phyloP scores from a whole-genome alignment of 2,888 invertebrate genomes.

The Macaria notata region DNA sequence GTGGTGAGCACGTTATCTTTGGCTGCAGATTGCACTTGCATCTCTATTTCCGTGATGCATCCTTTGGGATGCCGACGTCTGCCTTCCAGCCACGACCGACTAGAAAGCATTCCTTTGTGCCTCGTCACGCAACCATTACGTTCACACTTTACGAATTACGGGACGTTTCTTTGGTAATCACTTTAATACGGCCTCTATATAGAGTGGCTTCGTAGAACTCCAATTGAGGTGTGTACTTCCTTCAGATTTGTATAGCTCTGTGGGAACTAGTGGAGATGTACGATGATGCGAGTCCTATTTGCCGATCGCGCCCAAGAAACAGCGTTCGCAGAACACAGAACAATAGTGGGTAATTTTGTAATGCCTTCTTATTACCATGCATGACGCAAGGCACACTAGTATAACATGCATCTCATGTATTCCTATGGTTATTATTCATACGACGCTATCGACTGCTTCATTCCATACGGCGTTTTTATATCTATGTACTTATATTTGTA shows the following conservation, averaged over 20 bases:
- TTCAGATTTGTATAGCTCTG: conserved; percentile 48
- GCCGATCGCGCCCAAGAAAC: conserved; percentile 58
- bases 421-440: conserved; percentile 62
- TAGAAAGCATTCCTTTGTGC: conserved; percentile 33
- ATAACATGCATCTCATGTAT: conserved; percentile 47
- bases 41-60: conserved; percentile 43
- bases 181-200: conserved; percentile 29
- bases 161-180: conserved; percentile 42
- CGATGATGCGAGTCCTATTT: conserved; percentile 67
- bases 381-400: conserved; percentile 68
- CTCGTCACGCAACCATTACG: conserved; percentile 35
- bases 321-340: conserved; percentile 74
- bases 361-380: conserved; percentile 76
- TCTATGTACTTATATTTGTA: conserved; percentile 10
- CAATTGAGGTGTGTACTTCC: conserved; percentile 45
- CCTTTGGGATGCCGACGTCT: conserved; percentile 34
- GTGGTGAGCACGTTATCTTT: conserved; percentile 50
- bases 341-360: conserved; percentile 79
- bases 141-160: conserved; percentile 42
- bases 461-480: conserved; percentile 46
- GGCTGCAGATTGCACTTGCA: conserved; percentile 48
- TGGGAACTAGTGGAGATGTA: conserved; percentile 63
- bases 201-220: conserved; percentile 46
- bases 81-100: conserved; percentile 20
- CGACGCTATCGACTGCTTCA: conserved; percentile 54